phyloP scores from a whole-genome alignment of 2,113 vertebrate genomes.

The Aphyosemion australe region DNA sequence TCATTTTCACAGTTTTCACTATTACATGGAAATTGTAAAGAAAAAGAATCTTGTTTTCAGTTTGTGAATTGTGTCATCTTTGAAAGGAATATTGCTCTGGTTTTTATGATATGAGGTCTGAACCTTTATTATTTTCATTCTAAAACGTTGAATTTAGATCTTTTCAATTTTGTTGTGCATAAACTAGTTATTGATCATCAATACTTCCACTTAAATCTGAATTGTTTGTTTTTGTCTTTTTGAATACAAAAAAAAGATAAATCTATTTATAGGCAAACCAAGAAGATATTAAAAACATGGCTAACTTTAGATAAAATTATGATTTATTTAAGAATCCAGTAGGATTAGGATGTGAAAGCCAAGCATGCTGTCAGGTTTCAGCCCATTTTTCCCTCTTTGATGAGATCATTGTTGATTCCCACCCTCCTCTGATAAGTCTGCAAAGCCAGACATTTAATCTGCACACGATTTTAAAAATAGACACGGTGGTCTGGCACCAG shows the following conservation, averaged over 20 bases:
- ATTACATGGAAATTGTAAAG: not conserved
- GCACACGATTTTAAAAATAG: constrained; percentile 27
- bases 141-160: too few relatives aligned
- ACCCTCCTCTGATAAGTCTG: constrained; percentile 1
- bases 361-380: constrained; percentile 2
- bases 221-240: not conserved
- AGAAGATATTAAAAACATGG: too few relatives aligned
- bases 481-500: not conserved
- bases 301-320: too few relatives aligned
- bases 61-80: not conserved
- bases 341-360: not conserved
- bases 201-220: too few relatives aligned
- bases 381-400: constrained; percentile 5
- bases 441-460: constrained; percentile 28
- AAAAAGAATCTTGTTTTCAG: not conserved
- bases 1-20: constrained; percentile 1
- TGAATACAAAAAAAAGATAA: not conserved
- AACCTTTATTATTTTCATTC: too few relatives aligned
- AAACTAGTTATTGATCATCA: too few relatives aligned
- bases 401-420: constrained; percentile 26
- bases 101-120: not conserved
- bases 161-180: too few relatives aligned
- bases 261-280: not conserved
- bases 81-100: not conserved
- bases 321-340: not conserved